A percentile compares a stretch with the other conserved stretches of the same genome.
Conservation (phyloP, 2,888 invertebrate genomes). For the Siphlonurus alternatus region DNA sequence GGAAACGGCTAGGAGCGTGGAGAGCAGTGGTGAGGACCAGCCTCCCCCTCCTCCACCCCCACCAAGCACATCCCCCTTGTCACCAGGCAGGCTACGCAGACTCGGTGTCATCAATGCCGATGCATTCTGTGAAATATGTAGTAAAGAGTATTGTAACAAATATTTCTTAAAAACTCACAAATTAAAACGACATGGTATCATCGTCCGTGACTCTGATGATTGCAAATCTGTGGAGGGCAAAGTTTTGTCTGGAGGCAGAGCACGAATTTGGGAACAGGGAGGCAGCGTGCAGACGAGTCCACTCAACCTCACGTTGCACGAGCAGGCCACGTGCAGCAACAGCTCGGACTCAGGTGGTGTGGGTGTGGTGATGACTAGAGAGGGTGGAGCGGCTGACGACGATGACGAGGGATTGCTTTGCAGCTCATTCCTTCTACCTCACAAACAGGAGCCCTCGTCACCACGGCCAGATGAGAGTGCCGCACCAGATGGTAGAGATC, state of each 20-base stretch:
- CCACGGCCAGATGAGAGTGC: conserved; percentile 5
- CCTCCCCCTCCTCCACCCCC: conserved; percentile 17
- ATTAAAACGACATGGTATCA: conserved; percentile 80
- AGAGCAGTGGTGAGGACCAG: not conserved
- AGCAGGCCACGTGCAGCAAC: conserved; percentile 31
- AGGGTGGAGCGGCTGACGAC: conserved; percentile 6
- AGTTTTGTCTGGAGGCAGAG: not conserved
- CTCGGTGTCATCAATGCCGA: conserved; percentile 71
- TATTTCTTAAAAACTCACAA: conserved; percentile 86
- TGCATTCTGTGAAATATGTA: conserved; percentile 86
- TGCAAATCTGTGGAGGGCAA: not conserved
- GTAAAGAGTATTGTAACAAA: conserved; percentile 85
- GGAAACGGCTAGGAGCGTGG: not conserved
- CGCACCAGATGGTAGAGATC: conserved; percentile 27
- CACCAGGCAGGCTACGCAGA: conserved; percentile 53
- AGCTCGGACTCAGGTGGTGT: conserved; percentile 31
- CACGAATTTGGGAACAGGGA: conserved; percentile 25
- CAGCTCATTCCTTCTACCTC: conserved; percentile 25
- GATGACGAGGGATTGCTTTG: conserved; percentile 23
- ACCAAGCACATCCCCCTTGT: conserved; percentile 27
- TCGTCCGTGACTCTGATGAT: conserved; percentile 23
- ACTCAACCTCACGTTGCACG: conserved; percentile 49
- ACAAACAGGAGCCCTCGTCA: conserved; percentile 21
- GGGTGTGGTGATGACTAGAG: conserved; percentile 12
- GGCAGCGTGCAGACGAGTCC: conserved; percentile 49